Percentiles rank a stretch among this genome's conserved stretches.
Conservation (phyloP, 1,140 invertebrate species). For the Brachystomella parvula region DNA sequence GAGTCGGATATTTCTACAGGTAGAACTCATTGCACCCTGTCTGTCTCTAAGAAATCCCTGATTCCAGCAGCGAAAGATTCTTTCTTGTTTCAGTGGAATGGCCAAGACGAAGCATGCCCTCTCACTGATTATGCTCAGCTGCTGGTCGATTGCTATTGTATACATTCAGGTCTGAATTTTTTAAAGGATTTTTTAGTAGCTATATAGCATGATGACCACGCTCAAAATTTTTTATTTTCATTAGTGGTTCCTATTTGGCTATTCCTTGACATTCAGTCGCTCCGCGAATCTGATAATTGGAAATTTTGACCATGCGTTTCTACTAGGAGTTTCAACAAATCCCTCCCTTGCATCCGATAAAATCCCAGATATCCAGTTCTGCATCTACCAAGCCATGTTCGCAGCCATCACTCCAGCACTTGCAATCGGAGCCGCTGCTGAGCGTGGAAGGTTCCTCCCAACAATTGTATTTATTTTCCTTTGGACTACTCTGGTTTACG, state of each 20-base stretch:
- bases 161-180: conserved; percentile 22
- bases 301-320: conserved; percentile 25
- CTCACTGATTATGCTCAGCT: conserved; percentile 26
- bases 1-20: conserved; percentile 30
- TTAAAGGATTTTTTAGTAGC: neutral
- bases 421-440: conserved; percentile 33
- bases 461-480: conserved; percentile 35
- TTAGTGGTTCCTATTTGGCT: conserved; percentile 35
- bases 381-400: conserved; percentile 36
- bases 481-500: conserved; percentile 35
- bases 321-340: conserved; percentile 11
- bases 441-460: conserved; percentile 32
- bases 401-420: conserved; percentile 37
- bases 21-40: too few relatives aligned
- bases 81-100: conserved; percentile 23
- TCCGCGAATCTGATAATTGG: conserved; percentile 25
- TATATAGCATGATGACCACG: neutral
- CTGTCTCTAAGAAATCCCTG: too few relatives aligned
- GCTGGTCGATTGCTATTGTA: conserved; percentile 31
- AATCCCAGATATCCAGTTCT: conserved; percentile 34
- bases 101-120: conserved; percentile 27
- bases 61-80: too few relatives aligned
- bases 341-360: conserved; percentile 18
- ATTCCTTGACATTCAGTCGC: conserved; percentile 30
- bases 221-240: neutral